phyloP scores from a whole-genome alignment of 2,888 invertebrate species.

The Aphrophora alni region DNA sequence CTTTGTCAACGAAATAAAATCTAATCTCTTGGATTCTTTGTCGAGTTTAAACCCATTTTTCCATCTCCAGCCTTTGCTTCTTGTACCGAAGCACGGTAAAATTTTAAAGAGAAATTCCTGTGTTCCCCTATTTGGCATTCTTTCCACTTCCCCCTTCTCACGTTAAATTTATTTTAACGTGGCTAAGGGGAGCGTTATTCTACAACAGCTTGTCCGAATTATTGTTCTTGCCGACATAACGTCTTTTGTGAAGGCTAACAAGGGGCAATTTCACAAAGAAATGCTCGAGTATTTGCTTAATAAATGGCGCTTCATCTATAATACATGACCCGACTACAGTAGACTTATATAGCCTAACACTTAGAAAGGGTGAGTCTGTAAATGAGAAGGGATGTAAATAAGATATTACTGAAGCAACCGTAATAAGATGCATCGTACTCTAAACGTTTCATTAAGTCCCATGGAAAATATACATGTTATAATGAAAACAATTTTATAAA shows the following conservation, averaged over 20 bases:
- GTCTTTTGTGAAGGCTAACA: conserved; percentile 18
- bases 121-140: neutral
- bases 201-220: conserved; percentile 27
- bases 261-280: conserved; percentile 30
- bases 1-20: conserved; percentile 24
- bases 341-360: neutral
- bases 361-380: neutral
- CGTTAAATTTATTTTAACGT: conserved; percentile 38
- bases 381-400: neutral
- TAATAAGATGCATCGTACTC: neutral
- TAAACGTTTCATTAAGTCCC: neutral
- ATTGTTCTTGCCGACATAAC: conserved; percentile 25
- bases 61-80: neutral
- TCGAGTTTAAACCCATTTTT: too few species aligned
- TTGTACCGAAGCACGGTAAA: conserved; percentile 24
- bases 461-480: too few species aligned
- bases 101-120: conserved; percentile 29
- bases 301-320: conserved; percentile 38
- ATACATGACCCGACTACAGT: conserved; percentile 4
- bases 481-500: too few species aligned
- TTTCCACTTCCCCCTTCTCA: neutral
- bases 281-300: conserved; percentile 32
- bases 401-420: neutral
- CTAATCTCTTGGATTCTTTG: conserved; percentile 12
- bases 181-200: neutral